These are phyloP conservation scores for Heterochromis multidens DNA, from an alignment of 2,113 vertebrate species.

Conservation along the genomic window DNA sequence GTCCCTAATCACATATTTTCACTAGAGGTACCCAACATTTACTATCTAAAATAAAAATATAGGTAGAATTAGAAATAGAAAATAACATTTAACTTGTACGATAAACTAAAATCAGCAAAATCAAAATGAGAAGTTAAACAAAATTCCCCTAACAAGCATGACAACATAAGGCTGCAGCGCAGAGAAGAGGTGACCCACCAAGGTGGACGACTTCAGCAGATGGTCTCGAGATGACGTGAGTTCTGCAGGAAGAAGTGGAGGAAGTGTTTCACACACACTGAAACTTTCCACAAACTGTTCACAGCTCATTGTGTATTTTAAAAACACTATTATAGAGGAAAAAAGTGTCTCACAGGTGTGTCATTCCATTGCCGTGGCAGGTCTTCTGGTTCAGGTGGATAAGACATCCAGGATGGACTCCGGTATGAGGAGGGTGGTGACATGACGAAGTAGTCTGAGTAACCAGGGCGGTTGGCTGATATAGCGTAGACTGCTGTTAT, in stretches of 20 bases:
- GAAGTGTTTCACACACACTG: background rate
- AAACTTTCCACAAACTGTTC: background rate
- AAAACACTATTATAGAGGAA: background rate
- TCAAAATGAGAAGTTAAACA: background rate
- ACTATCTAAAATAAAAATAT: background rate
- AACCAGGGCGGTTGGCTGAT: slow-evolving; percentile 91
- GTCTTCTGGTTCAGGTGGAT: slow-evolving; percentile 88
- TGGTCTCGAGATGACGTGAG: slow-evolving; percentile 79
- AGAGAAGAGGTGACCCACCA: slow-evolving; percentile 41
- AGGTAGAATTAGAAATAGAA: background rate
- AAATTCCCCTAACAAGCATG: rapidly evolving
- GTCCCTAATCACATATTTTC: background rate
- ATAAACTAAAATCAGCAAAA: background rate
- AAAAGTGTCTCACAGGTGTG: slow-evolving; percentile 65
- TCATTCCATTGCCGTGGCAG: slow-evolving; percentile 92
- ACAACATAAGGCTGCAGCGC: background rate
- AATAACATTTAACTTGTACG: background rate
- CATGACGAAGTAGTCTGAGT: slow-evolving; percentile 94
- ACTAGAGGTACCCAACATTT: background rate
- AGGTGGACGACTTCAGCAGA: slow-evolving; percentile 68
- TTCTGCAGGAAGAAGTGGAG: slow-evolving; percentile 58
- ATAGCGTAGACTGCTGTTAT: slow-evolving; percentile 97
- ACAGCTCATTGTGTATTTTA: background rate
- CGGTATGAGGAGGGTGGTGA: slow-evolving; percentile 90
- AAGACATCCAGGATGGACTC: slow-evolving; percentile 96